Base-by-base conservation (phyloP, 2,797 vertebrate species). In the Orestias chungarensis region DNA sequence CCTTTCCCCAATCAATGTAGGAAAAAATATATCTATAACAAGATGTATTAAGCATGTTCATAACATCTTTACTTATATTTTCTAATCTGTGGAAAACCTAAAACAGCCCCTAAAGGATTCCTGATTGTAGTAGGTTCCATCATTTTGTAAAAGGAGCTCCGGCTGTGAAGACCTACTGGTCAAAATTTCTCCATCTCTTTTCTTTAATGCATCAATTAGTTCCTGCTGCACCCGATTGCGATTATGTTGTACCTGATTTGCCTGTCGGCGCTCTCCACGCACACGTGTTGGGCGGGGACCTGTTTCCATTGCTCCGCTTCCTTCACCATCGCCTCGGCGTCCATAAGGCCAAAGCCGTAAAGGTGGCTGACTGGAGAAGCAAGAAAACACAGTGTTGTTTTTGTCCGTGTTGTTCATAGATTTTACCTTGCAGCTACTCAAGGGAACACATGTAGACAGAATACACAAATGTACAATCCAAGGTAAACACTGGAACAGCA, bases 341-440 rank as follows among this genome's bases (percentile, higher is more conserved):
- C 97, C 97, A 99, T 99, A 86, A 99, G 92, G 76, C 98, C 98
- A 82, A 99, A 99, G 86, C 98, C 98, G 70, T 99, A 99, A 61
- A 99, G 94, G 71, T 99, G 98, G 87, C 98, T 99, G 89, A 99
- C 98, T 99, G 91, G 11, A 83, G 87, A 72, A 86, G 57, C 35
- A 73, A 9, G 33, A 44, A 66, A 8, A 76, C 66, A 66, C 71
- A 23, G 55, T 27, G 7, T 35, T 20, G 2, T 1, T 27, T 4
- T 64, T 6, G 1, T 4, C 25, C 67, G 46, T 40, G 44, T 47
- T 17, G 31, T 47, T 18, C 62, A 7, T 38, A 4, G 10, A 4
- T 38, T 12, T 17, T 27, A 27, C 33, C 15, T n/a, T 29, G 52
- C 3, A 18, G 43, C 29, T 49, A 9, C 31, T 43, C 17, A 43